These are phyloP conservation scores for Struthio camelus DNA, from an alignment of 2,113 vertebrate genomes.

Conservation along the genomic window DNA sequence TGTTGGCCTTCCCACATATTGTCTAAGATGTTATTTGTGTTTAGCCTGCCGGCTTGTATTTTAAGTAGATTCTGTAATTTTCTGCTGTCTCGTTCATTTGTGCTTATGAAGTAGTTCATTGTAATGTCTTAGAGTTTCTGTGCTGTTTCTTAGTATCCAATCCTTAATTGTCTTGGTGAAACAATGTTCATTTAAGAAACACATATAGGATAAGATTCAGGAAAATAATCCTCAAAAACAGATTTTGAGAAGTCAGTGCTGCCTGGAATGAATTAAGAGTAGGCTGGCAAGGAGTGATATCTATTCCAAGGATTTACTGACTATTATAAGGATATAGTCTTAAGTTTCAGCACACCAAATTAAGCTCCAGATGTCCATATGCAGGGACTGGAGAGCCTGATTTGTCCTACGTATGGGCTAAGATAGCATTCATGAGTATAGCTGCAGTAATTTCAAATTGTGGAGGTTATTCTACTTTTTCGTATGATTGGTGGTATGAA, in stretches of 20 bases:
- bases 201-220: not conserved
- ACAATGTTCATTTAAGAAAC: not conserved
- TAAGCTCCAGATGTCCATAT: not conserved
- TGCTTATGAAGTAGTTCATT: slow-evolving; percentile 1
- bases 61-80: slow-evolving; percentile 15
- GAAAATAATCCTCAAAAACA: not conserved
- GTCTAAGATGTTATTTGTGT: not conserved
- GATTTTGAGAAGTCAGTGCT: not conserved
- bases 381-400: not conserved
- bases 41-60: not conserved
- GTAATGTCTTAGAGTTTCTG: not conserved
- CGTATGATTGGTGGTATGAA: not conserved
- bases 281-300: not conserved
- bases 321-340: not conserved
- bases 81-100: not conserved
- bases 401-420: not conserved
- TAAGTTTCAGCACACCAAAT: not conserved
- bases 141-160: not conserved
- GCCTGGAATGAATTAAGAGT: not conserved
- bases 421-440: not conserved
- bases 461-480: not conserved
- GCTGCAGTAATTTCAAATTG: not conserved
- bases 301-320: not conserved
- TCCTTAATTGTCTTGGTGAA: not conserved
- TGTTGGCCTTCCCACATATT: not conserved